Evolutionary conservation across 2,113 vertebrate genomes (phyloP).

Genomic region (Epinephelus lanceolatus): DNA sequence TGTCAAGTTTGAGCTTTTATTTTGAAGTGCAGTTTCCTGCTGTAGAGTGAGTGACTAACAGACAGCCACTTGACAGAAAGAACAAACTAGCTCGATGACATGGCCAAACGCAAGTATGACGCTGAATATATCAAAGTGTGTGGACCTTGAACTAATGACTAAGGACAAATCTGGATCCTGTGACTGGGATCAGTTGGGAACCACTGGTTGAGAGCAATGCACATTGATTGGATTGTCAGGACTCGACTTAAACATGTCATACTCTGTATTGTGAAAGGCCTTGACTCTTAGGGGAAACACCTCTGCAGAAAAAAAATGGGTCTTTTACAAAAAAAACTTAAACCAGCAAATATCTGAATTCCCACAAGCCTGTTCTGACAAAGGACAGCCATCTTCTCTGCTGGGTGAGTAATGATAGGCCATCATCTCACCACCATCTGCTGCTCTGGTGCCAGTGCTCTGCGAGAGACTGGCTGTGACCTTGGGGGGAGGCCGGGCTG

Average conservation of each 20-base stretch:
- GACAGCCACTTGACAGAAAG: no score
- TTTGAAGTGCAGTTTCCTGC: no score
- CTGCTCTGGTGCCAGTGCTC: constrained; percentile 59
- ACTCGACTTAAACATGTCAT: background rate
- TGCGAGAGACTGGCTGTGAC: constrained; percentile 63
- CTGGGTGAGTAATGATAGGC: constrained; percentile 65
- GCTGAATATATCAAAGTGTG: no score
- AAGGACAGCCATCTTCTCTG: constrained; percentile 42
- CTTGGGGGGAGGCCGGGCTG: constrained; percentile 59
- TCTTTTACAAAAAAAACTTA: background rate
- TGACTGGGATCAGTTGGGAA: no score
- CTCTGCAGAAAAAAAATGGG: background rate
- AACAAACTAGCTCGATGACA: no score
- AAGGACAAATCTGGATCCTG: no score
- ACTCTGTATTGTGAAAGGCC: background rate
- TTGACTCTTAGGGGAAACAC: background rate
- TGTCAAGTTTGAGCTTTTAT: no score
- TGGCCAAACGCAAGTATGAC: no score
- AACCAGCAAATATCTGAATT: constrained; percentile 8
- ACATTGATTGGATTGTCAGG: no score
- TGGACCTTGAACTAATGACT: no score
- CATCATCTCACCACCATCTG: constrained; percentile 71
- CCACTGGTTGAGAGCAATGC: no score
- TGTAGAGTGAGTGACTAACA: no score
- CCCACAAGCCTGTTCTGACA: constrained; percentile 10